Evolutionary conservation across 2,113 vertebrate genomes (phyloP).

Genomic region (Eulemur macaco): DNA sequence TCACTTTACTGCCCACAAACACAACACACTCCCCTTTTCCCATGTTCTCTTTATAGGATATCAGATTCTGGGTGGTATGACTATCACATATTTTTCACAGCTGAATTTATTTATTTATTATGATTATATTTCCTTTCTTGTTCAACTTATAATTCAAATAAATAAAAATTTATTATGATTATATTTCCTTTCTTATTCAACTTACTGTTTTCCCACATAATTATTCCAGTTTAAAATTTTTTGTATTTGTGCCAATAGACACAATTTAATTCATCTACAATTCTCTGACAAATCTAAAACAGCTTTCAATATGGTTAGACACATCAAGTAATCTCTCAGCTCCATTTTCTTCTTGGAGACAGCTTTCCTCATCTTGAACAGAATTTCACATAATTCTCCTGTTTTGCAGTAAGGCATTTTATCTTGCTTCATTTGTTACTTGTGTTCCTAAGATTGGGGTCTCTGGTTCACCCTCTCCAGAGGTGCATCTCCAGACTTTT

Average conservation of each 20-base stretch:
- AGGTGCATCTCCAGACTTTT: background rate
- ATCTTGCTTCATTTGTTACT: background rate
- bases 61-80: background rate
- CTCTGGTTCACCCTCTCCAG: background rate
- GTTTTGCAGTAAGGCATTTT: background rate
- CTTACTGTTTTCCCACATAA: constrained; percentile 9
- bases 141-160: background rate
- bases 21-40: background rate
- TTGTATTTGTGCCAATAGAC: too few species aligned
- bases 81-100: background rate
- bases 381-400: background rate
- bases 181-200: background rate
- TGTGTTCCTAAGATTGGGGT: background rate
- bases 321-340: background rate
- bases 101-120: background rate
- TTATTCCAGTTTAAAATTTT: background rate
- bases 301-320: background rate
- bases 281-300: background rate
- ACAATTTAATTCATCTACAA: background rate
- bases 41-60: background rate
- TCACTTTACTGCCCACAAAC: background rate
- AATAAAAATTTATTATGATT: background rate
- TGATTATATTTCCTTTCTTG: constrained; percentile 18
- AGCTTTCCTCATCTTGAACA: background rate
- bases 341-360: constrained; percentile 8